Base-by-base conservation (phyloP, 2,888 invertebrate genomes). In the Drosophila pseudotakahashii region DNA sequence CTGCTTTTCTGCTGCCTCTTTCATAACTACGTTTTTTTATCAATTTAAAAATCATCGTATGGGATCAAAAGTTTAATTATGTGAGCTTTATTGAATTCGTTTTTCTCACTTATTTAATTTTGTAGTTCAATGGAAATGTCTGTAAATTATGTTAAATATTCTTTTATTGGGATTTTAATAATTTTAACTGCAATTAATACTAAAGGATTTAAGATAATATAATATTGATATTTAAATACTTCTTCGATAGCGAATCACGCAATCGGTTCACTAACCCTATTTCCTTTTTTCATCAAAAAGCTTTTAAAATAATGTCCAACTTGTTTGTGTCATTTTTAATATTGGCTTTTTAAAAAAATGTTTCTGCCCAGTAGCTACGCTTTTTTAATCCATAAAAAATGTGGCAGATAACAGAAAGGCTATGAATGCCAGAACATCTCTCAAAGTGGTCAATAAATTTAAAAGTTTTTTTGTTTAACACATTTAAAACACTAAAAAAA, bases 1-100 rank as follows among this genome's bases (percentile, higher is more conserved):
- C n/a, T 41, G 37, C 48, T 42, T 39, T 32, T 16, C 30, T 7
- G 45, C 44, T 13, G 50, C 54, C 37, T 45, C 42, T 63, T 23
- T 7, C 48, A 19, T 48, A 57, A 71, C 73, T 47, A 73, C 59
- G 62, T 54, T 76, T 74, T 74, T 77, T 51, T 37, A 69, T 52
- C 79, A 58, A 68, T 84, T 70, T 44, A 53, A 82, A 73, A 76
- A 59, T 64, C 58, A 81, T 60, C 71, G 54, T 63, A 53, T 68
- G 52, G 71, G 85, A 81, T 81, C 77, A 81, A 79, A 80, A 80
- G 83, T 77, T 66, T 80, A 88, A 82, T 82, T 88, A 82, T 76
- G 61, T 76, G 53, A 47, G 52, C 41, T 63, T 85, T 76, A 88
- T 74, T 71, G 54, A 77, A 79, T 77, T 82, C 73, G 52, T 10